Evolutionary conservation across 2,888 invertebrate genomes (phyloP), one percentile per base, ranked within the genome.

Genomic region (Entomobrya proxima): DNA sequence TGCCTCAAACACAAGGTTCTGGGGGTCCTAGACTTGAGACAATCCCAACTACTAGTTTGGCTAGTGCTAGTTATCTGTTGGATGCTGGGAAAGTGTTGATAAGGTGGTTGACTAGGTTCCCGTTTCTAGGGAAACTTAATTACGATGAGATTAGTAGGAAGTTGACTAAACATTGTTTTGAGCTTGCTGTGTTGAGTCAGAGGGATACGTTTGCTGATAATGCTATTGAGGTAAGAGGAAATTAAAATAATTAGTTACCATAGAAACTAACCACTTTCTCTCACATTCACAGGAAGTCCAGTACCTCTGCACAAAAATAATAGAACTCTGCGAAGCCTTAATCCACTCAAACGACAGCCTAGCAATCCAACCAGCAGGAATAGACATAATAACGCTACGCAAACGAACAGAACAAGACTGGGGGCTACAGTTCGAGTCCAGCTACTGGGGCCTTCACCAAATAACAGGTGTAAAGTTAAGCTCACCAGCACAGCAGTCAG

Each of bases 101-200:
- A 11, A 44, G 89, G 32, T 89, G 89, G 89, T 50, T 89, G n/a
- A 88, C 88, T 0, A 82, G 89, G 9, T 87, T 86, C 55, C 89
- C 89, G 4, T 89, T 89, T 35, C 76, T 88, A 9, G 89, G 89
- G 13, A 88, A 83, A 58, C 72, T 83, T 7, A 86, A 87, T 7
- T 89, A 89, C 52, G 88, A 89, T 32, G 87, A 87, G 69, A 85
- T 89, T 32, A 88, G 87, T 0, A 87, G 87, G 47, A 83, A 87
- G 44, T 61, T 89, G 52, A 86, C 86, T 7, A 94, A 95, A 91
- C 92, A 96, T 88, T 95, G 97, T 55, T 93, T 98, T 90, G 96
- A 97, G 92, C 95, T 98, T 93, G 97, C 98, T 27, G 96, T 96
- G 7, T 95, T 95, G 91, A 97, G 97, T n/a, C 97, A 97, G 92